phyloP scores from a whole-genome alignment of 2,797 vertebrate genomes.

The Crax fasciolata region DNA sequence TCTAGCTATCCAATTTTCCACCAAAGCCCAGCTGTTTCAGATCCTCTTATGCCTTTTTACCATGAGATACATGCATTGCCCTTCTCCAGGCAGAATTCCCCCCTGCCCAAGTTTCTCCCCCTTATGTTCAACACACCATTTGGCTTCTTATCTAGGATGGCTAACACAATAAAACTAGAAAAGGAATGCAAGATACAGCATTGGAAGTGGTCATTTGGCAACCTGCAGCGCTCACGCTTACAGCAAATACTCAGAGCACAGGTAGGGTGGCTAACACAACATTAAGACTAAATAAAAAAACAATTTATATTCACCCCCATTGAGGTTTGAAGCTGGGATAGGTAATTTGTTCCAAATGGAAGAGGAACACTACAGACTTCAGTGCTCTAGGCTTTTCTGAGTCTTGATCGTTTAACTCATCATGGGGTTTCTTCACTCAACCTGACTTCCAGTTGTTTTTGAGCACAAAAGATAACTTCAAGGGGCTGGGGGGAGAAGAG shows the following conservation, averaged over 20 bases:
- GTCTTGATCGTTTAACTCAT: slow-evolving; percentile 53
- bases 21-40: neutral
- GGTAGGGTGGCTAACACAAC: slow-evolving; percentile 1
- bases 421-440: slow-evolving; percentile 10
- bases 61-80: neutral
- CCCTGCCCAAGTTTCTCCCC: neutral
- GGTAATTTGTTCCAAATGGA: slow-evolving; percentile 50
- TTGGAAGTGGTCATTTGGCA: slow-evolving; percentile 42
- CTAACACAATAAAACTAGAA: neutral
- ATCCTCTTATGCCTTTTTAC: slow-evolving; percentile 31
- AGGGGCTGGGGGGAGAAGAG: neutral
- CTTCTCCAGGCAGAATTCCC: neutral
- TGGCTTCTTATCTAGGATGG: neutral
- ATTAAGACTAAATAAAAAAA: slow-evolving; percentile 69
- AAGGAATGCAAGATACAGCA: neutral
- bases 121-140: neutral
- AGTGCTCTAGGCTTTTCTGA: slow-evolving; percentile 28
- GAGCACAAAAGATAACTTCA: slow-evolving; percentile 1
- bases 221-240: slow-evolving; percentile 21
- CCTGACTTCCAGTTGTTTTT: slow-evolving; percentile 53
- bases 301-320: slow-evolving; percentile 45
- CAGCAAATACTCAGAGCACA: slow-evolving; percentile 8
- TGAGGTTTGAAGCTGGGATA: slow-evolving; percentile 51
- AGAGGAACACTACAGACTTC: slow-evolving; percentile 2
- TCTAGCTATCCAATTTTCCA: neutral